These are phyloP conservation scores for Neolamprologus fasciatus DNA, from an alignment of 2,113 vertebrate species.

Conservation along the genomic window DNA sequence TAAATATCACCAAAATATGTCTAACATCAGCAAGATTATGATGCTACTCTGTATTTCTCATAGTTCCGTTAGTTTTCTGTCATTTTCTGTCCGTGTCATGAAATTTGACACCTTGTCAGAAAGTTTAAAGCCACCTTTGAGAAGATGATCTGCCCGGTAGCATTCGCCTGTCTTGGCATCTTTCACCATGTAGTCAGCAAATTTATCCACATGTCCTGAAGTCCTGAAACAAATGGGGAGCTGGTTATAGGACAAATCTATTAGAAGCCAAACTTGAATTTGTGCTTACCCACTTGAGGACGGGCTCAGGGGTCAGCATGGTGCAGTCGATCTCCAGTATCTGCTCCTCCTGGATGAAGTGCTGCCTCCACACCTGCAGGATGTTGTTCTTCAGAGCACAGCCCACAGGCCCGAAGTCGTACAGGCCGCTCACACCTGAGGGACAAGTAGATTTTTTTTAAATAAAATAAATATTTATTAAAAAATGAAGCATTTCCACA, in stretches of 20 bases:
- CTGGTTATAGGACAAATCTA: background rate
- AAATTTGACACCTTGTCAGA: background rate
- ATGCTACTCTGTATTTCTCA: background rate
- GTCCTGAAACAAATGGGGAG: slow-evolving; percentile 69
- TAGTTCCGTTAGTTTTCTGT: background rate
- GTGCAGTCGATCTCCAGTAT: slow-evolving; percentile 98
- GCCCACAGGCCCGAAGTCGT: slow-evolving; percentile 94
- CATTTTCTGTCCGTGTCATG: background rate
- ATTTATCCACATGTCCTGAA: slow-evolving; percentile 98
- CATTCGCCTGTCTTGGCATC: slow-evolving; percentile 94
- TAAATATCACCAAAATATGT: background rate
- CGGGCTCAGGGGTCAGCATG: slow-evolving; percentile 91
- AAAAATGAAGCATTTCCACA: background rate
- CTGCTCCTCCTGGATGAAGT: slow-evolving; percentile 98
- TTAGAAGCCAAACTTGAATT: background rate
- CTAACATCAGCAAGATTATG: background rate
- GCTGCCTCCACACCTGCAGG: slow-evolving; percentile 92
- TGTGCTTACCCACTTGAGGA: slow-evolving; percentile 80
- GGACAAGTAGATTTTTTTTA: background rate
- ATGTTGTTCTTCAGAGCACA: slow-evolving; percentile 98
- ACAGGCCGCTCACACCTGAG: slow-evolving; percentile 92
- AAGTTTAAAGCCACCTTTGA: slow-evolving; percentile 78
- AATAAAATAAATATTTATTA: background rate
- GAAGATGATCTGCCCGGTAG: slow-evolving; percentile 92
- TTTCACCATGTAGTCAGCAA: slow-evolving; percentile 99